These are phyloP conservation scores for Hirudinaria manillensis DNA, from an alignment of 2,888 invertebrate species.

Conservation along the genomic window DNA sequence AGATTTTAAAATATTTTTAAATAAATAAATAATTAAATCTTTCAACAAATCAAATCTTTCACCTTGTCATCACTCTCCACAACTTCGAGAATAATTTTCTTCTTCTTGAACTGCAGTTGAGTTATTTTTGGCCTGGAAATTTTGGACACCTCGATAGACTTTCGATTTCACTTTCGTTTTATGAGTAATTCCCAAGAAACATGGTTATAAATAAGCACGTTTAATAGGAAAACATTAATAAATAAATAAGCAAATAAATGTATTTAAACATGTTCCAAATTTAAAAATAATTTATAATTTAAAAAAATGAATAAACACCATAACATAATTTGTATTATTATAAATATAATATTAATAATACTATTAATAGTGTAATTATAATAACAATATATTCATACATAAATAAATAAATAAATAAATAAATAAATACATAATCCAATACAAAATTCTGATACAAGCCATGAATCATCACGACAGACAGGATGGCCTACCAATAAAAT, in stretches of 20 bases:
- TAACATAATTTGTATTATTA: no score
- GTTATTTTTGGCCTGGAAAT: constrained; percentile 82
- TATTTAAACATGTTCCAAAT: neutral
- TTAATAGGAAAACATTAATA: neutral
- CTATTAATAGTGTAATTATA: no score
- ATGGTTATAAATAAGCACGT: neutral
- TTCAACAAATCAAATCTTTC: neutral
- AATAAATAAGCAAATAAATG: constrained; percentile 18
- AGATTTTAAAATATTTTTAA: no score
- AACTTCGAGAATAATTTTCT: constrained; percentile 90
- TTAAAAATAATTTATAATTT: no score
- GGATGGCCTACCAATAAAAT: constrained; percentile 75
- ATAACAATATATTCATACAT: neutral
- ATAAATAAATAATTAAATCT: no score
- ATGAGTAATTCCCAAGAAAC: neutral
- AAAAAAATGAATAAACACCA: no score
- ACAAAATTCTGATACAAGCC: neutral
- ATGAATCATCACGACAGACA: neutral
- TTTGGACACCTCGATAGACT: neutral
- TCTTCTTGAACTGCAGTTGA: constrained; percentile 92
- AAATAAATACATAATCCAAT: no score
- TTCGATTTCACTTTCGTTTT: neutral
- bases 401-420: neutral
- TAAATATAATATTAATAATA: no score
- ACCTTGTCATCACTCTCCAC: constrained; percentile 93